These are phyloP conservation scores for Microctonus hyperodae DNA, from an alignment of 2,888 invertebrate genomes.

Conservation along the genomic window DNA sequence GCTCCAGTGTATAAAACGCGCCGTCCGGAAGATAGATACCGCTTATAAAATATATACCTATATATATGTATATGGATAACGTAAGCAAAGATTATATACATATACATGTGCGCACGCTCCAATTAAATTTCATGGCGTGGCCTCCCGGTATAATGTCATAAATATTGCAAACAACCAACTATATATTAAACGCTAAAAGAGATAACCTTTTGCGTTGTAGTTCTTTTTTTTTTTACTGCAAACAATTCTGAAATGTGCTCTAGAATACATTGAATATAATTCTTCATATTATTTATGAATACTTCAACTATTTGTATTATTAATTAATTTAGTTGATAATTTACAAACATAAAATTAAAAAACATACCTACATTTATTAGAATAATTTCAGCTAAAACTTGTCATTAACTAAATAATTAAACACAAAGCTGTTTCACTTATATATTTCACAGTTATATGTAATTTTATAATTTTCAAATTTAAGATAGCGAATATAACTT, in stretches of 20 bases:
- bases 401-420: neutral
- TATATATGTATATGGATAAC: no score
- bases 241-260: neutral
- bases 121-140: slow-evolving; percentile 44
- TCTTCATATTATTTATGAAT: neutral
- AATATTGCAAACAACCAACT: slow-evolving; percentile 37
- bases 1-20: slow-evolving; percentile 31
- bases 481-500: neutral
- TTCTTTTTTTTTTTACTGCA: neutral
- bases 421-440: neutral
- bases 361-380: no score
- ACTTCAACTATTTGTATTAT: neutral
- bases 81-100: neutral
- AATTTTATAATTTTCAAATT: neutral
- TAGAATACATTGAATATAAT: neutral
- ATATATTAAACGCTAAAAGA: neutral
- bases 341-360: no score
- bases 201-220: neutral
- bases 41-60: slow-evolving; percentile 31
- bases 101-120: slow-evolving; percentile 29
- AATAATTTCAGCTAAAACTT: no score
- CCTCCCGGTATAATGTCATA: slow-evolving; percentile 31
- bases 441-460: neutral
- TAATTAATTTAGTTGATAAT: no score
- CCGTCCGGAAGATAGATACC: slow-evolving; percentile 36